Conservation (phyloP, 2,797 vertebrate genomes). For the Myripristis murdjan region DNA sequence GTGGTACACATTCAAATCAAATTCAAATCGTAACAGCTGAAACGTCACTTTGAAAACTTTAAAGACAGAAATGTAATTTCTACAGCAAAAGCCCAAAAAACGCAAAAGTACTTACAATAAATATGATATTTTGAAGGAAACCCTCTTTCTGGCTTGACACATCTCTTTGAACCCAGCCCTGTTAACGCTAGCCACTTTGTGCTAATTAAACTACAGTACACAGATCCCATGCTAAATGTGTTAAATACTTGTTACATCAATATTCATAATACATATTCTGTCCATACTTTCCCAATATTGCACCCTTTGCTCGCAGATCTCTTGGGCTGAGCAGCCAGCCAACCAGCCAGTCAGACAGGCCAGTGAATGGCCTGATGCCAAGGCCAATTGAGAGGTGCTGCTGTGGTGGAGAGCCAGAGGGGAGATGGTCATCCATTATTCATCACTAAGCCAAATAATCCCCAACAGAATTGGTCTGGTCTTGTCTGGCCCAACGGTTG, state of each 20-base stretch:
- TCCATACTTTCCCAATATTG: constrained; percentile 75
- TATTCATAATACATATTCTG: constrained; percentile 54
- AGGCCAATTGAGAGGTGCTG: constrained; percentile 86
- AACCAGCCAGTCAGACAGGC: constrained; percentile 78
- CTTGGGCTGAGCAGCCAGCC: constrained; percentile 65
- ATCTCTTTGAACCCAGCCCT: neutral
- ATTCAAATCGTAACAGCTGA: neutral
- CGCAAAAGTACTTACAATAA: too few relatives aligned
- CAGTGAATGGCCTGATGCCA: constrained; percentile 84
- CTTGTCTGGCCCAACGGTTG: constrained; percentile 83
- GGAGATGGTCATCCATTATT: constrained; percentile 90
- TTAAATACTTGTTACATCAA: constrained; percentile 6
- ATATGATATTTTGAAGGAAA: too few relatives aligned
- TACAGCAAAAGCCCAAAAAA: too few relatives aligned
- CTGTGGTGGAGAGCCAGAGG: constrained; percentile 84
- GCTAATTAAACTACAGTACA: neutral
- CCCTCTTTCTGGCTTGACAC: neutral
- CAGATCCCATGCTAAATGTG: neutral
- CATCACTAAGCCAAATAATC: constrained; percentile 89
- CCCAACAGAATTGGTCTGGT: constrained; percentile 86
- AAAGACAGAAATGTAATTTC: too few relatives aligned
- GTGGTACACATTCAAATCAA: neutral
- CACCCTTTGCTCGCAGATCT: constrained; percentile 63
- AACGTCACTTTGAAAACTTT: too few relatives aligned
- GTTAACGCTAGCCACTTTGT: neutral